These are phyloP conservation scores for Monomorium pharaonis DNA, from an alignment of 1,140 invertebrate species.

Conservation along the genomic window DNA sequence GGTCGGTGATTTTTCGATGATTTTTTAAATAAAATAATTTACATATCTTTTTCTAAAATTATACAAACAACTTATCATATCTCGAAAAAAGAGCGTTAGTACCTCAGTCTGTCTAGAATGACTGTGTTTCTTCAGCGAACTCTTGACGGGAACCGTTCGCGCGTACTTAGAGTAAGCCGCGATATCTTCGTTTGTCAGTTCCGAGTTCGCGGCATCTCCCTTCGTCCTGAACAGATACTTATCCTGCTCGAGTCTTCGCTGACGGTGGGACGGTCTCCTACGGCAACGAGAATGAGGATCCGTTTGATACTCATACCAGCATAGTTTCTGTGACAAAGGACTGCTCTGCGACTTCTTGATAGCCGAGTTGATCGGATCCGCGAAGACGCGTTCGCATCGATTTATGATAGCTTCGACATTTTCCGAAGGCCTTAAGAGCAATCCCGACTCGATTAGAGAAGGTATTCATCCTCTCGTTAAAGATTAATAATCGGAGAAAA, in stretches of 20 bases:
- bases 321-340: constrained; percentile 38
- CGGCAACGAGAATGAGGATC: background rate
- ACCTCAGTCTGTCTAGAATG: constrained; percentile 11
- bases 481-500: background rate
- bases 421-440: constrained; percentile 35
- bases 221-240: background rate
- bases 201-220: background rate
- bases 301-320: background rate
- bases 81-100: background rate
- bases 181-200: background rate
- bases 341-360: constrained; percentile 57
- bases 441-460: background rate
- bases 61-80: background rate
- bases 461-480: background rate
- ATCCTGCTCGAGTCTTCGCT: constrained; percentile 22
- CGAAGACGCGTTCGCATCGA: constrained; percentile 41
- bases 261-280: constrained; percentile 30
- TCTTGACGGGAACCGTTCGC: constrained; percentile 1
- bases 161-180: background rate
- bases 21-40: background rate
- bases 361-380: background rate
- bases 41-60: background rate
- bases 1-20: background rate
- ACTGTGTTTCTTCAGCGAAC: background rate
- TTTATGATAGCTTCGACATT: constrained; percentile 63